These are phyloP conservation scores for Dallia pectoralis DNA, from an alignment of 2,797 vertebrate species.

Conservation along the genomic window DNA sequence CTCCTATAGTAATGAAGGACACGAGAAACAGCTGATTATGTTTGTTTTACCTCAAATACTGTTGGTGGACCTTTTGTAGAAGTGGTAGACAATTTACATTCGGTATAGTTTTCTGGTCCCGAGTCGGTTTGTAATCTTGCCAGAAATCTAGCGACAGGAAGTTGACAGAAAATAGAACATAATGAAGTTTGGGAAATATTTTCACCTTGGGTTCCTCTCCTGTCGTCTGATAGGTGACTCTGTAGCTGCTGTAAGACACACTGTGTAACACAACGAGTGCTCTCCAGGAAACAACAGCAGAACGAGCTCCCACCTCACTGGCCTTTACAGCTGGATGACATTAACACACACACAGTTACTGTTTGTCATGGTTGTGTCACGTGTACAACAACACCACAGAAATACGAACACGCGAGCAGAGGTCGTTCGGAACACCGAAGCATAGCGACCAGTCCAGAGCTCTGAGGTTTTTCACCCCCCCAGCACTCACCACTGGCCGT, in stretches of 20 bases:
- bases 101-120: no score
- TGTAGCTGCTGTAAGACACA: constrained; percentile 78
- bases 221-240: constrained; percentile 75
- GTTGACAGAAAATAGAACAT: no score
- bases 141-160: no score
- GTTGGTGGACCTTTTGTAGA: background rate
- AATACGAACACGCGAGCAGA: background rate
- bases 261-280: constrained; percentile 64
- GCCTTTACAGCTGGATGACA: constrained; percentile 63
- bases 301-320: constrained; percentile 73
- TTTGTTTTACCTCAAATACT: background rate
- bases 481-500: constrained; percentile 72
- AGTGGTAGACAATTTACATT: background rate
- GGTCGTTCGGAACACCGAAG: background rate
- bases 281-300: constrained; percentile 78
- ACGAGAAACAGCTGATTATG: background rate
- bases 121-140: no score
- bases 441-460: background rate
- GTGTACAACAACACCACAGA: background rate
- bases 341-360: background rate
- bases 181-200: background rate
- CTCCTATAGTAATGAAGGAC: constrained; percentile 65
- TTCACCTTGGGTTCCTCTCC: constrained; percentile 76
- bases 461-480: background rate
- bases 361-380: background rate